phyloP scores from a whole-genome alignment of 92 coral and sea anemone species.

The Porites cylindrica region DNA sequence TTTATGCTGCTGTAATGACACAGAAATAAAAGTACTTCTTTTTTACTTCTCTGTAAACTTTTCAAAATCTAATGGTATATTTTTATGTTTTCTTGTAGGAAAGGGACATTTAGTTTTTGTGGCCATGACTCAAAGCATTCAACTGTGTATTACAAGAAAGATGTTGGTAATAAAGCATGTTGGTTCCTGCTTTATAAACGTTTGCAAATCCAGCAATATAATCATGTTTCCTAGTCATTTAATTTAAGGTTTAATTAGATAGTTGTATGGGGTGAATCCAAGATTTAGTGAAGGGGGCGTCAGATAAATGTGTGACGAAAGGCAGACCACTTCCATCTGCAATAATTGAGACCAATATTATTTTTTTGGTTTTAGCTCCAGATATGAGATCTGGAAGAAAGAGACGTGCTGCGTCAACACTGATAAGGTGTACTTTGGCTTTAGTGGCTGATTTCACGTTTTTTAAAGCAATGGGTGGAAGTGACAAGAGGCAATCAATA shows the following conservation, averaged over 20 bases:
- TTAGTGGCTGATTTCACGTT: conserved; percentile 88
- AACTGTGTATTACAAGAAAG: conserved; percentile 32
- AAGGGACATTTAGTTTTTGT: conserved; percentile 73
- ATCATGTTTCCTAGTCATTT: too few relatives aligned
- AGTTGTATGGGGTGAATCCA: too few relatives aligned
- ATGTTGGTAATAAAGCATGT: conserved; percentile 24
- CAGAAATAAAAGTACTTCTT: too few relatives aligned
- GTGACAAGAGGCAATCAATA: conserved; percentile 53
- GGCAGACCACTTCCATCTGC: neutral
- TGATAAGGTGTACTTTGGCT: conserved; percentile 77
- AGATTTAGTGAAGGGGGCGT: too few relatives aligned
- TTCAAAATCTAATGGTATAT: neutral
- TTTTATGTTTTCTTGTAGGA: neutral
- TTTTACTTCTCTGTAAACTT: too few relatives aligned
- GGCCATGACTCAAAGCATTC: conserved; percentile 76
- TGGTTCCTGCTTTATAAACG: too few relatives aligned
- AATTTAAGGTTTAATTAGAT: too few relatives aligned
- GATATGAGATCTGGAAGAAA: conserved; percentile 43
- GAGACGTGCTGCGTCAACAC: conserved; percentile 66
- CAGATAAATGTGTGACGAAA: neutral
- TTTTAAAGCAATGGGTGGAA: conserved; percentile 69
- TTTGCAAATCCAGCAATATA: too few relatives aligned
- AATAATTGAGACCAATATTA: too few relatives aligned
- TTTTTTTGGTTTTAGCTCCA: conserved; percentile 23
- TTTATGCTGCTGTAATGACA: too few relatives aligned